Evolutionary conservation across 37 sponge, comb jelly and placozoan genomes (phyloP), one percentile per base, ranked within the genome.

Genomic region (Spongilla lacustris): DNA sequence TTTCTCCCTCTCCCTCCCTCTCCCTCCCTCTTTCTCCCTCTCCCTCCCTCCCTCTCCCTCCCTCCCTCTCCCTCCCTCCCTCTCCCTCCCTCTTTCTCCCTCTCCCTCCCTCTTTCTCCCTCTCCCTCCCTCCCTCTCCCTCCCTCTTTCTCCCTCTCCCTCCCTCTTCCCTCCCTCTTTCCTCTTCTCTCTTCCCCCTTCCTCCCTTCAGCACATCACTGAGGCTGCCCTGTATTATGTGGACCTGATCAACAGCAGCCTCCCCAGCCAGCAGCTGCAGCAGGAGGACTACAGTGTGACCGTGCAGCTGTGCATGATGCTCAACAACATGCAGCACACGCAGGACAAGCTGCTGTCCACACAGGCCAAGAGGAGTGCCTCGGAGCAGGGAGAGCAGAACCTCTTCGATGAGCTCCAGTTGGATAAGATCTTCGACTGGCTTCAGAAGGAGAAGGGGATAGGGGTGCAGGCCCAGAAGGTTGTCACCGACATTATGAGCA

Each of bases 321-420:
- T 89, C 29, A 89, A 89, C 80, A 89, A 83, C 36, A 89, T 89
- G 78, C 66, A 71, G 27, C 89, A 89, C 69, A 50, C 84, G 5
- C 69, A 68, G 6, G 24, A 68, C 21, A 75, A 66, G 21, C 36
- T 89, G 22, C 2, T 58, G 58, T 58, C 58, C 58, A 58, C 58
- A 6, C 58, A 58, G 58, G 58, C 21, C 0, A 58, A 58, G 58
- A 58, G 13, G 26, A 21, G 69, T 29, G 71, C 73, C 26, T 29
- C 36, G 0, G 80, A 78, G 14, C 48, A 83, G 73, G 66, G 78
- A 31, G 66, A 78, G 6, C 48, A 83, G 68, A 38, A 48, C 9
- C 79, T 46, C 66, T 83, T 58, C 21, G 58, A 58, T 17, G 58
- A 58, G 58, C 58, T 58, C 58, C 58, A 58, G 58, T 58, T 58